These are phyloP conservation scores for Sitodiplosis mosellana DNA, from an alignment of 1,140 invertebrate genomes.

Conservation along the genomic window DNA sequence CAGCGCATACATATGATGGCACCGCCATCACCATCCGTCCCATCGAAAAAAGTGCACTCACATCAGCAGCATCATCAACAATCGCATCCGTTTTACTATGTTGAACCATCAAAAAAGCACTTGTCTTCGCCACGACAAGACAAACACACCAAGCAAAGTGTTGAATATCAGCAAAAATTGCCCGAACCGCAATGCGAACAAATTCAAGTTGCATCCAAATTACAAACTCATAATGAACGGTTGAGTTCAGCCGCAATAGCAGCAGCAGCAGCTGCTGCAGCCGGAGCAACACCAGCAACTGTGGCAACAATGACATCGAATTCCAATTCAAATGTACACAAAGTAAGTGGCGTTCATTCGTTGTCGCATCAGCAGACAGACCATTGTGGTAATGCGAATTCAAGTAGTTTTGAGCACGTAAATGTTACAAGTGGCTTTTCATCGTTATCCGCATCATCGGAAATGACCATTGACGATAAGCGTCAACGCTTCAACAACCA, in stretches of 20 bases:
- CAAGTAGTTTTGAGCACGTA: conserved; percentile 4
- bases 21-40: too few relatives aligned
- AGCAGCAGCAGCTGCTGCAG: neutral
- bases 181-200: too few relatives aligned
- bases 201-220: neutral
- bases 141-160: too few relatives aligned
- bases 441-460: neutral
- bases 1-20: too few relatives aligned
- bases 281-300: neutral
- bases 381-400: conserved; percentile 1
- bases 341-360: neutral
- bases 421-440: conserved; percentile 2
- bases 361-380: neutral
- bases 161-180: too few relatives aligned
- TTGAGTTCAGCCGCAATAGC: neutral
- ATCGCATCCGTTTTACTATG: too few relatives aligned
- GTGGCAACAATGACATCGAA: neutral
- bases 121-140: too few relatives aligned
- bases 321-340: neutral
- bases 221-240: neutral
- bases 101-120: too few relatives aligned
- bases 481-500: too few relatives aligned
- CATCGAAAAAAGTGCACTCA: too few relatives aligned
- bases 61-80: too few relatives aligned
- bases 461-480: neutral